Percentiles rank a stretch among this genome's conserved stretches.
These are phyloP conservation scores for Altica lythri DNA, from an alignment of 2,888 invertebrate genomes.

Conservation along the genomic window DNA sequence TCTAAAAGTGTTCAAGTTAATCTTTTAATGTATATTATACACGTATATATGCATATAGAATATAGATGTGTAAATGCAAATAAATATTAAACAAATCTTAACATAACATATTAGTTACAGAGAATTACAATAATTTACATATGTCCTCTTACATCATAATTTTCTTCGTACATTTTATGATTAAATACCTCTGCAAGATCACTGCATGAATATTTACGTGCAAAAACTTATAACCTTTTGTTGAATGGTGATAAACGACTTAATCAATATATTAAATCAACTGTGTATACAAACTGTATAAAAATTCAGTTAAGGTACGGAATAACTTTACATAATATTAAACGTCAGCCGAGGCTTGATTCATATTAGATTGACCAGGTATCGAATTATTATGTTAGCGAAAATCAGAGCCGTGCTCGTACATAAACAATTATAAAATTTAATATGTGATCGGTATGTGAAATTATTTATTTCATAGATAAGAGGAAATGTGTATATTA, in stretches of 20 bases:
- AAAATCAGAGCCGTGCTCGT: background rate
- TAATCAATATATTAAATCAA: slow-evolving; percentile 16
- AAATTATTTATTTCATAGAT: too few species aligned
- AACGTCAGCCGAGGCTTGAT: background rate
- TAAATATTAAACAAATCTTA: too few species aligned
- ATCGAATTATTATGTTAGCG: slow-evolving; percentile 1
- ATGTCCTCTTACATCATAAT: background rate
- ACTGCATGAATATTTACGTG: background rate
- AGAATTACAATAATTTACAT: too few species aligned
- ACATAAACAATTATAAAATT: too few species aligned
- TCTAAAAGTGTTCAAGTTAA: too few species aligned
- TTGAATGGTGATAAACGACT: slow-evolving; percentile 12
- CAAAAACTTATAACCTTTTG: slow-evolving; percentile 10
- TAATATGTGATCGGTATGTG: too few species aligned
- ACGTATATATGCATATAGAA: too few species aligned
- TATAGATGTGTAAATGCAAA: too few species aligned
- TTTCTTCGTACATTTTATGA: background rate
- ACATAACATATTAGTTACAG: too few species aligned
- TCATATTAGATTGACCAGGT: slow-evolving; percentile 11
- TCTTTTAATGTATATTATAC: too few species aligned
- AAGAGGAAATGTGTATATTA: too few species aligned
- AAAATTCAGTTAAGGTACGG: slow-evolving; percentile 9
- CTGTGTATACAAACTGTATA: slow-evolving; percentile 13
- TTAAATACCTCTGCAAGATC: slow-evolving; percentile 2
- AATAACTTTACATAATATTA: slow-evolving; percentile 14